A percentile compares a stretch with the other conserved stretches of the same genome.
Evolutionary conservation across 2,113 vertebrate genomes (phyloP).

Genomic region (Callipepla squamata): DNA sequence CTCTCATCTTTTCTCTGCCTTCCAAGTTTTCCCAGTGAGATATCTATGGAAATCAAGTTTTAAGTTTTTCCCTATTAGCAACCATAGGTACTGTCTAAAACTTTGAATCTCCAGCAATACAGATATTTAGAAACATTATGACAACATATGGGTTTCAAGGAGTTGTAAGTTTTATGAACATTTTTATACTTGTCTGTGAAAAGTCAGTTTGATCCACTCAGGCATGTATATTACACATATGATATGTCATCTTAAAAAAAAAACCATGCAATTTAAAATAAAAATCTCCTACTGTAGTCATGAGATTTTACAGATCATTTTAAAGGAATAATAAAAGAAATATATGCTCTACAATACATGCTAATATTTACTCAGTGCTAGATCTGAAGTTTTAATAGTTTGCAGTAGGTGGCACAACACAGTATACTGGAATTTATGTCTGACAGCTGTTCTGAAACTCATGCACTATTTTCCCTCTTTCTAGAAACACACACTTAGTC

Average conservation of each 20-base stretch:
- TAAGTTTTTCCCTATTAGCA: background rate
- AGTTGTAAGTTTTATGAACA: background rate
- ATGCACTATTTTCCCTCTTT: background rate
- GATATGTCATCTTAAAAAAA: background rate
- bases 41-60: background rate
- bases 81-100: background rate
- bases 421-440: background rate
- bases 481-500: background rate
- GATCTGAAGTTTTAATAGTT: background rate
- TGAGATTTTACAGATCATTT: background rate
- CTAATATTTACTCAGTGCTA: background rate
- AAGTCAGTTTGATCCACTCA: background rate
- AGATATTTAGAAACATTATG: background rate
- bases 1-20: background rate
- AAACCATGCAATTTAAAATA: background rate
- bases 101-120: background rate
- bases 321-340: background rate
- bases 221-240: background rate
- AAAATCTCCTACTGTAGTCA: background rate
- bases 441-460: background rate
- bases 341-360: background rate
- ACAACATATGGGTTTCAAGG: background rate
- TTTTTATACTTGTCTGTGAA: background rate
- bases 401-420: background rate
- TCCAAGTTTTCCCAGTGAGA: background rate